phyloP scores from a whole-genome alignment of 2,888 invertebrate species.

The Mythimna impura region DNA sequence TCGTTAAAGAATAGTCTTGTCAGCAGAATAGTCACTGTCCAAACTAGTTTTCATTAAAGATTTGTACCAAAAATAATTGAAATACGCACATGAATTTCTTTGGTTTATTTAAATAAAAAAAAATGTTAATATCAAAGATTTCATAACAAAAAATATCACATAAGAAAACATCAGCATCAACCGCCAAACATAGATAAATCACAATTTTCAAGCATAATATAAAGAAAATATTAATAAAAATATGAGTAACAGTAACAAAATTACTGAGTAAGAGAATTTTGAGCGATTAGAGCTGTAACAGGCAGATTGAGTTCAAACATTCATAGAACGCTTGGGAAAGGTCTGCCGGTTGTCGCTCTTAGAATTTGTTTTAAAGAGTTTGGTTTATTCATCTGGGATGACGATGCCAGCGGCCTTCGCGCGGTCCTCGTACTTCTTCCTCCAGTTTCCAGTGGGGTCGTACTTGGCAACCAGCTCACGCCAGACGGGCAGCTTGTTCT shows the following conservation, averaged over 20 bases:
- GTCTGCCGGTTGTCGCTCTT: neutral
- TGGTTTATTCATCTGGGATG: constrained; percentile 73
- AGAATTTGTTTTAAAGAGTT: neutral
- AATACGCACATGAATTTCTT: constrained; percentile 45
- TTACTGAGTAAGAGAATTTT: constrained; percentile 23
- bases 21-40: too few relatives aligned
- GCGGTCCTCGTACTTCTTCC: constrained; percentile 91
- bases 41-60: too few relatives aligned
- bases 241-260: constrained; percentile 23
- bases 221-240: neutral
- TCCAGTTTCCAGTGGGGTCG: constrained; percentile 92
- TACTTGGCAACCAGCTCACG: constrained; percentile 92
- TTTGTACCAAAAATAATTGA: neutral
- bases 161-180: constrained; percentile 3
- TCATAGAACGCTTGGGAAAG: neutral
- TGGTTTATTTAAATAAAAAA: constrained; percentile 56
- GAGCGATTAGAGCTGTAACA: constrained; percentile 12
- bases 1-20: too few relatives aligned
- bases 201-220: constrained; percentile 9
- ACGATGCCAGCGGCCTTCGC: constrained; percentile 88
- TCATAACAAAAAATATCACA: constrained; percentile 24
- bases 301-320: neutral
- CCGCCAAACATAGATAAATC: constrained; percentile 9
- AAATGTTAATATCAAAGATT: constrained; percentile 43
- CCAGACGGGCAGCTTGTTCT: constrained; percentile 92